phyloP scores from a whole-genome alignment of 2,113 vertebrate genomes.

The Rhinogobius similis region DNA sequence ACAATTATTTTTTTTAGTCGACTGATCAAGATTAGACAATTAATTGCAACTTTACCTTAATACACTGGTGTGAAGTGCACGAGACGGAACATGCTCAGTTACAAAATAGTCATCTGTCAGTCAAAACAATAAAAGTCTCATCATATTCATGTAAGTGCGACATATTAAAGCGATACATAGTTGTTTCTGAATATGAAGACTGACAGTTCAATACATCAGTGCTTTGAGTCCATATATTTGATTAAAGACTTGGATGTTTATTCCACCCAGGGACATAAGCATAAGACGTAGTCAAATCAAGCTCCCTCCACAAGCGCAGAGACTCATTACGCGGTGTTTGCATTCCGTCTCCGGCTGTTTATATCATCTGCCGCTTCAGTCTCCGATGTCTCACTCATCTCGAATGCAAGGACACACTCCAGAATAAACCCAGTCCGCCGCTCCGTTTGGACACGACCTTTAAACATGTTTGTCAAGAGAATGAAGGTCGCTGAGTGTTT shows the following conservation, averaged over 20 bases:
- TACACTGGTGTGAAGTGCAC: too few species aligned
- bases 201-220: not conserved
- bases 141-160: not conserved
- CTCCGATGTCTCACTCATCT: not conserved
- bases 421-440: not conserved
- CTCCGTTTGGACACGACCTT: not conserved
- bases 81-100: too few species aligned
- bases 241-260: not conserved
- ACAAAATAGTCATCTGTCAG: too few species aligned
- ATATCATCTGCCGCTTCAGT: not conserved
- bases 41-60: too few species aligned
- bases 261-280: not conserved
- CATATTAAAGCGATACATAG: not conserved
- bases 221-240: not conserved
- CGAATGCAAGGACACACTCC: not conserved
- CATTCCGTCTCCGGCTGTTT: not conserved
- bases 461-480: conserved; percentile 8
- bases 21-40: too few species aligned
- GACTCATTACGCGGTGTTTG: not conserved
- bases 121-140: too few species aligned
- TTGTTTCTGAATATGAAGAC: not conserved
- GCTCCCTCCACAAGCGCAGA: not conserved
- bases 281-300: not conserved
- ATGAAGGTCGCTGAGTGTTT: not conserved
- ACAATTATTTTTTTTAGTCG: too few species aligned